phyloP scores from a whole-genome alignment of 2,113 vertebrate species.

The Lipotes vexillifer region DNA sequence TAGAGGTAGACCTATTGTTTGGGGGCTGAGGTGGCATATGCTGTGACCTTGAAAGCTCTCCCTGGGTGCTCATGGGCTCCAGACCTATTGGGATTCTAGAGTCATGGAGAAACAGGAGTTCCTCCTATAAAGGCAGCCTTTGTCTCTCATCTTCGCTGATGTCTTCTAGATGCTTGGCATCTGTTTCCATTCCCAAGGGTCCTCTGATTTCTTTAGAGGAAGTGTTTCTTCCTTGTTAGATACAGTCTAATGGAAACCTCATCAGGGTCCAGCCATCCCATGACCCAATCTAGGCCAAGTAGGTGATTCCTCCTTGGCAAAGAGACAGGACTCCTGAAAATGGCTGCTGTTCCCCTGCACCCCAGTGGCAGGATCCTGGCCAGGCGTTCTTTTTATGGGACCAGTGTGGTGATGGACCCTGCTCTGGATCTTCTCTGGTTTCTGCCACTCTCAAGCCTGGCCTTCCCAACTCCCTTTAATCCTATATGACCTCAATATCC shows the following conservation, averaged over 20 bases:
- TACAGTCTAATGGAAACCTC: not conserved
- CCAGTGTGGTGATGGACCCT: not conserved
- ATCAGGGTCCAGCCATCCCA: not conserved
- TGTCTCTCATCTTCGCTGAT: not conserved
- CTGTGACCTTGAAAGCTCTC: not conserved
- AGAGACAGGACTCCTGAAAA: not conserved
- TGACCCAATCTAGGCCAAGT: not conserved
- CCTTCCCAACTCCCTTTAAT: not conserved
- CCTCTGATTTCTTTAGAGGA: not conserved
- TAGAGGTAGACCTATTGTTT: not conserved
- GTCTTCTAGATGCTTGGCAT: not conserved
- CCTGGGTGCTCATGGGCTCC: rapidly evolving
- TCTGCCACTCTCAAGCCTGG: not conserved
- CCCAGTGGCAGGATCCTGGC: not conserved
- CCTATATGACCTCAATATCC: not conserved
- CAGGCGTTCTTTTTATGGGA: not conserved
- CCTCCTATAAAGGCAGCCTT: not conserved
- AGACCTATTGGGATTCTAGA: not conserved
- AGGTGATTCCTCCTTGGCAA: not conserved
- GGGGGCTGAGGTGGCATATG: rapidly evolving
- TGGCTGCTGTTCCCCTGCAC: not conserved
- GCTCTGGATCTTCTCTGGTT: not conserved
- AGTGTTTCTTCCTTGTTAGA: not conserved
- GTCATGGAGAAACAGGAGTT: not conserved
- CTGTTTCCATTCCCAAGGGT: not conserved